These are phyloP conservation scores for Bellardia pandia DNA, from an alignment of 2,888 invertebrate genomes.

Conservation along the genomic window DNA sequence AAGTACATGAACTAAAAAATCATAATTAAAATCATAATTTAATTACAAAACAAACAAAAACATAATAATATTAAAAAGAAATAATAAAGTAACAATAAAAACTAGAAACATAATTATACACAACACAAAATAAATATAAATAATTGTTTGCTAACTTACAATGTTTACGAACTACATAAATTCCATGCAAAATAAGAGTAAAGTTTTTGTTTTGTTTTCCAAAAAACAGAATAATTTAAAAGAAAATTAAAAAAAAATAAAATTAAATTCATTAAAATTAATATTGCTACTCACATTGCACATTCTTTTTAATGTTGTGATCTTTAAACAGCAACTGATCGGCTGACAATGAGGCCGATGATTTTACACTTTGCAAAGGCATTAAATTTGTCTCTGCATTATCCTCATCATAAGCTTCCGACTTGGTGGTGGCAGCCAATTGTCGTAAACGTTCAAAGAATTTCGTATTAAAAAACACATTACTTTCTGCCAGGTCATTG, in stretches of 20 bases:
- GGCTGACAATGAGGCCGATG: conserved; percentile 40
- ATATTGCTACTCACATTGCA: conserved; percentile 82
- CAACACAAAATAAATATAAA: conserved; percentile 7
- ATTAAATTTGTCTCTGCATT: conserved; percentile 46
- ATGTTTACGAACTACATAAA: conserved; percentile 78
- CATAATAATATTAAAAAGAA: background rate
- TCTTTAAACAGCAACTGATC: conserved; percentile 76
- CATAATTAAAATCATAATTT: no score
- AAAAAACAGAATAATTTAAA: conserved; percentile 28
- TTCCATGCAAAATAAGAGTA: conserved; percentile 62
- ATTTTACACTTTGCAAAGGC: conserved; percentile 71
- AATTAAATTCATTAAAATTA: conserved; percentile 28
- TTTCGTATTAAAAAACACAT: conserved; percentile 71
- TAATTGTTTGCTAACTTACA: conserved; percentile 78
- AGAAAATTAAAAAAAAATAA: conserved; percentile 23
- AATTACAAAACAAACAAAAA: no score
- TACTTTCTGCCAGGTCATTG: conserved; percentile 45
- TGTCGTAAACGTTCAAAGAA: conserved; percentile 77
- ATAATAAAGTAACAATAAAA: background rate
- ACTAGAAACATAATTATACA: conserved; percentile 2
- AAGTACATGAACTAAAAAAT: no score
- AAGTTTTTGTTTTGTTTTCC: conserved; percentile 29
- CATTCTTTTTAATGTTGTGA: conserved; percentile 82
- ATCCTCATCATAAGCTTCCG: conserved; percentile 71
- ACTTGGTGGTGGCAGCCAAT: conserved; percentile 71